These are phyloP conservation scores for Okamejei kenojei DNA, from an alignment of 2,797 vertebrate genomes.

Conservation along the genomic window DNA sequence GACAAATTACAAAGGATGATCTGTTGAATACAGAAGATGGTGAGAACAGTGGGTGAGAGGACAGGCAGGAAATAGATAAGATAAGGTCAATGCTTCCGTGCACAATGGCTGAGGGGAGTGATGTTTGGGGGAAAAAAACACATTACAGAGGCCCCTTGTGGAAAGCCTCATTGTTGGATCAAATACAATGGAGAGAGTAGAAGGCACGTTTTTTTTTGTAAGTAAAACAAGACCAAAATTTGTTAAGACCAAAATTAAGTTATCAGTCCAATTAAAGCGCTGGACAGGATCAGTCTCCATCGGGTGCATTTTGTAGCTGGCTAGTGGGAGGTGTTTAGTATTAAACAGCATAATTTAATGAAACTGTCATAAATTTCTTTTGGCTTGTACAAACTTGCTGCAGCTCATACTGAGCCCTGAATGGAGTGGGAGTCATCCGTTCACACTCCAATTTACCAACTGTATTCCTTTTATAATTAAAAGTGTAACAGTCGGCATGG, in stretches of 20 bases:
- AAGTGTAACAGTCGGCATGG: too few species aligned
- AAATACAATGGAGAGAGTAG: too few species aligned
- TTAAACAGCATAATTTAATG: not conserved
- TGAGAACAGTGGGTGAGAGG: too few species aligned
- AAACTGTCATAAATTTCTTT: not conserved
- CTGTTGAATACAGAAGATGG: too few species aligned
- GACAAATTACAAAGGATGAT: too few species aligned
- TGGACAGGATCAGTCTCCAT: not conserved
- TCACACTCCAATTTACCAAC: not conserved
- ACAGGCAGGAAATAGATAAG: too few species aligned
- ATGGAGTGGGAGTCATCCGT: not conserved
- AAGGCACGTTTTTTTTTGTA: not conserved
- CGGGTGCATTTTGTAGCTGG: not conserved
- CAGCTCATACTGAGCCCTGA: not conserved
- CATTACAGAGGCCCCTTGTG: too few species aligned
- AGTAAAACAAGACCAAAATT: not conserved
- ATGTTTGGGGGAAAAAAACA: too few species aligned
- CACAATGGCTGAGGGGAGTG: too few species aligned
- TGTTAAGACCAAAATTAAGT: not conserved
- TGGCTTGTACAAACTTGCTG: not conserved
- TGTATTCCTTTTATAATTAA: not conserved
- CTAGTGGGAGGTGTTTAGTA: not conserved
- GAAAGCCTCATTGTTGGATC: too few species aligned
- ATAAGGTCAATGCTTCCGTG: too few species aligned
- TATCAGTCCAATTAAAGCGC: not conserved